A percentile compares a stretch with the other conserved stretches of the same genome.
These are phyloP conservation scores for Falco novaeseelandiae DNA, from an alignment of 2,797 vertebrate genomes.

Conservation along the genomic window DNA sequence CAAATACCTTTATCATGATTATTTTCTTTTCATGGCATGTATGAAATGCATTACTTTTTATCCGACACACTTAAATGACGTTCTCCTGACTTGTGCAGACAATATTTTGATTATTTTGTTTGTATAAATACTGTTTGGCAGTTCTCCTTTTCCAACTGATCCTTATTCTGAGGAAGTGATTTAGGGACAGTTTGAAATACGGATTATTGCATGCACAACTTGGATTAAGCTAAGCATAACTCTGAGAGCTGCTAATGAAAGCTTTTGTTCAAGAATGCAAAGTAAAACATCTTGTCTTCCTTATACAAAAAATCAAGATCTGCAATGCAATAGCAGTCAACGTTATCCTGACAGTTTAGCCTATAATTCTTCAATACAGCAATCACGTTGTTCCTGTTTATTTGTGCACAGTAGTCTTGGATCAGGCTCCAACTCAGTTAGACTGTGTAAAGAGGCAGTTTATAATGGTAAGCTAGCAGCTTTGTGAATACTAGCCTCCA, in stretches of 20 bases:
- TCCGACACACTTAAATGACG: not conserved
- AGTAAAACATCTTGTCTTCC: not conserved
- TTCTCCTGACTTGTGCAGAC: not conserved
- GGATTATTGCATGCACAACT: not conserved
- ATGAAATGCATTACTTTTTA: not conserved
- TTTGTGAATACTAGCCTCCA: not conserved
- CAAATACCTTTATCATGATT: not conserved
- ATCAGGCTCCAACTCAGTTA: not conserved
- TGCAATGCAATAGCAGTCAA: not conserved
- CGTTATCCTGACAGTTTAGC: not conserved
- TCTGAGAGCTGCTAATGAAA: not conserved
- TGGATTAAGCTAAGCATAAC: not conserved
- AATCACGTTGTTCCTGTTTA: not conserved
- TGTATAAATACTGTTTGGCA: not conserved
- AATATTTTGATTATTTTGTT: not conserved
- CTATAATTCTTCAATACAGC: not conserved
- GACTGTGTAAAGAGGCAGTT: not conserved
- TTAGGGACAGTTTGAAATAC: not conserved
- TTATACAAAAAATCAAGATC: not conserved
- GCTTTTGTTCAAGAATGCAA: not conserved
- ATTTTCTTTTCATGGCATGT: not conserved
- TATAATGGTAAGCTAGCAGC: not conserved
- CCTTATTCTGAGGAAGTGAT: not conserved
- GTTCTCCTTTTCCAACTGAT: conserved; percentile 18
- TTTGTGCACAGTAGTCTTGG: not conserved